phyloP scores from a whole-genome alignment of 2,888 invertebrate species.

The Ophioninae sp. region DNA sequence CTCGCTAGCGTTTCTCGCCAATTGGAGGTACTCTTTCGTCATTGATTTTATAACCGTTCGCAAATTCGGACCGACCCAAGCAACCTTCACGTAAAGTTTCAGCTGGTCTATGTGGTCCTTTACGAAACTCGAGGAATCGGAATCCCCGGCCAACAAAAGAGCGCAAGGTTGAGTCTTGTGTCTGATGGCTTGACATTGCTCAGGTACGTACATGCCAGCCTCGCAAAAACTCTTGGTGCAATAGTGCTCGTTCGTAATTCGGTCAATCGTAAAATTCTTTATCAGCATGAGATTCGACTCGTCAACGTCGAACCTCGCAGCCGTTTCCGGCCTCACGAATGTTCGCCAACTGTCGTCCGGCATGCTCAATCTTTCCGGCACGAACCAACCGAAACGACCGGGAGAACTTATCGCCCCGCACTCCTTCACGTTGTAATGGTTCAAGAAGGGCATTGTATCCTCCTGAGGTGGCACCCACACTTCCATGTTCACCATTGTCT shows the following conservation, averaged over 20 bases:
- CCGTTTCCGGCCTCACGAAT: conserved; percentile 81
- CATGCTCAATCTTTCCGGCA: conserved; percentile 81
- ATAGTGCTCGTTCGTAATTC: conserved; percentile 76
- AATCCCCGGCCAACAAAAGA: conserved; percentile 82
- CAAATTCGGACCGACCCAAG: conserved; percentile 87
- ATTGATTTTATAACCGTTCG: conserved; percentile 79
- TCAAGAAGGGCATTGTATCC: conserved; percentile 82
- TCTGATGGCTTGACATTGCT: conserved; percentile 80
- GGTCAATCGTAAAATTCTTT: conserved; percentile 73
- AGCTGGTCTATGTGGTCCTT: conserved; percentile 84
- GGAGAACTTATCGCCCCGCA: conserved; percentile 83
- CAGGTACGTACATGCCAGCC: conserved; percentile 84
- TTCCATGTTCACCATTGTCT: conserved; percentile 86
- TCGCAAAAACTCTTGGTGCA: conserved; percentile 82
- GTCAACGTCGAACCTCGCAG: conserved; percentile 82
- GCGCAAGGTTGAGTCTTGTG: conserved; percentile 70
- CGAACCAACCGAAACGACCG: conserved; percentile 86
- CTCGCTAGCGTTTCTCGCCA: conserved; percentile 33
- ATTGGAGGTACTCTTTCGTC: conserved; percentile 72
- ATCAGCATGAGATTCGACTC: conserved; percentile 74
- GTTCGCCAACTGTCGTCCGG: conserved; percentile 83
- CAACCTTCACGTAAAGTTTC: conserved; percentile 85
- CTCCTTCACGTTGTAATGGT: conserved; percentile 80
- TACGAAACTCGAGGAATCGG: conserved; percentile 83
- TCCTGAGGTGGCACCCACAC: conserved; percentile 86